Percentiles rank a stretch among this genome's conserved stretches.
These are phyloP conservation scores for Pocota personata DNA, from an alignment of 2,888 invertebrate species.

Conservation along the genomic window DNA sequence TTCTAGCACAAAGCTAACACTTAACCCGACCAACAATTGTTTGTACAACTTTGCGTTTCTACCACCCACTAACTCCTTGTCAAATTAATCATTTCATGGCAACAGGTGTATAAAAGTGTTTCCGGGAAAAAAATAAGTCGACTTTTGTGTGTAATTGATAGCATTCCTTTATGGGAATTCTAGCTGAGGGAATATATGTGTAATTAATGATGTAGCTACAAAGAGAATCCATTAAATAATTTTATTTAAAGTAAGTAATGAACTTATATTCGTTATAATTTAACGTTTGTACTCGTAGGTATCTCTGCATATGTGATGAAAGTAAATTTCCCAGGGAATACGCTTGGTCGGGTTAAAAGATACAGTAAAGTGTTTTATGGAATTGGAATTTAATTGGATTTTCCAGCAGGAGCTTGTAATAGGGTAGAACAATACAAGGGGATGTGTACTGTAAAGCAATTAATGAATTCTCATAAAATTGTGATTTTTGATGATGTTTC, in stretches of 20 bases:
- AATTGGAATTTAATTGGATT: background rate
- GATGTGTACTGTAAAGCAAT: background rate
- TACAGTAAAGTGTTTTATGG: background rate
- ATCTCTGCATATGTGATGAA: background rate
- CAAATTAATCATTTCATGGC: background rate
- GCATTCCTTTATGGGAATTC: background rate
- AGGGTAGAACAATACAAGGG: background rate
- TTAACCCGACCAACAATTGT: too few relatives aligned
- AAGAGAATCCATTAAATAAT: slow-evolving; percentile 31
- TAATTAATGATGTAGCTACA: slow-evolving; percentile 13
- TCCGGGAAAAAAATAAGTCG: background rate
- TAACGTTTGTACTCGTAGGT: background rate
- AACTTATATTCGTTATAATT: background rate
- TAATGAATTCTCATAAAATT: background rate
- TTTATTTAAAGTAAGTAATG: slow-evolving; percentile 26
- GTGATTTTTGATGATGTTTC: background rate
- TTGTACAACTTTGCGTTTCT: too few relatives aligned
- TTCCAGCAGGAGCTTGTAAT: too few relatives aligned
- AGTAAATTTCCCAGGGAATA: background rate
- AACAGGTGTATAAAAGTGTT: background rate
- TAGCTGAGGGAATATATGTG: background rate
- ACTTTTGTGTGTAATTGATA: background rate
- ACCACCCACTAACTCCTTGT: background rate
- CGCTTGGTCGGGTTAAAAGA: background rate
- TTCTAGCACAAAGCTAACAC: too few relatives aligned